phyloP scores from a whole-genome alignment of 1,140 invertebrate genomes.

The Mya arenaria region DNA sequence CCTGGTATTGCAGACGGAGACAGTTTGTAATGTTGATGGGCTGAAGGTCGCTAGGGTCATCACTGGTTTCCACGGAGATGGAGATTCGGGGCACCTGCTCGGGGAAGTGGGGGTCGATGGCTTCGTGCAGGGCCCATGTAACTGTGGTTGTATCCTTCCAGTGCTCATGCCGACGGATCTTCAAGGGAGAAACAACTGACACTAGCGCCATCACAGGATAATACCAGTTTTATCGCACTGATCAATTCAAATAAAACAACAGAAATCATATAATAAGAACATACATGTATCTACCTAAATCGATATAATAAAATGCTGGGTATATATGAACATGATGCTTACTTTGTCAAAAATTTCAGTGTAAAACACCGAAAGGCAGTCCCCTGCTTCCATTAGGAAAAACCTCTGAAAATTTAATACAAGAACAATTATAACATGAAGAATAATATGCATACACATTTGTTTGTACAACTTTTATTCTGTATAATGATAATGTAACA shows the following conservation, averaged over 20 bases:
- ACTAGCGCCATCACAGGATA: too few species aligned
- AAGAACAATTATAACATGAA: too few species aligned
- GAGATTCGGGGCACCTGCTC: slow-evolving; percentile 74
- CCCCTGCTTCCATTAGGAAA: slow-evolving; percentile 85
- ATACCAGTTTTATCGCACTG: too few species aligned
- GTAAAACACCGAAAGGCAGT: slow-evolving; percentile 85
- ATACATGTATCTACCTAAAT: too few species aligned
- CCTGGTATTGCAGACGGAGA: slow-evolving; percentile 72
- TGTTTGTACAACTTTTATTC: too few species aligned
- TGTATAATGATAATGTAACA: too few species aligned
- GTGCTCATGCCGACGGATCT: slow-evolving; percentile 81
- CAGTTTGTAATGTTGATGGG: slow-evolving; percentile 73
- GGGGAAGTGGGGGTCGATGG: slow-evolving; percentile 82
- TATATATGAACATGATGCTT: slow-evolving; percentile 7
- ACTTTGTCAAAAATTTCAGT: slow-evolving; percentile 84
- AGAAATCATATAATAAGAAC: too few species aligned
- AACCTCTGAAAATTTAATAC: slow-evolving; percentile 77
- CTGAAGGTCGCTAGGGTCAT: slow-evolving; percentile 43
- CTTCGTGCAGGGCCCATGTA: slow-evolving; percentile 82
- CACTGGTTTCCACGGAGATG: slow-evolving; percentile 29
- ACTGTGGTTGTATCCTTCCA: slow-evolving; percentile 81
- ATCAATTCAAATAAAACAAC: too few species aligned
- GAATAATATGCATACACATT: too few species aligned
- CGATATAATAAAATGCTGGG: too few species aligned
- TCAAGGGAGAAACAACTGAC: slow-evolving; percentile 64